Percentiles rank a stretch among this genome's conserved stretches.
These are phyloP conservation scores for Anguilla obscura DNA, from an alignment of 2,797 vertebrate genomes.

Conservation along the genomic window DNA sequence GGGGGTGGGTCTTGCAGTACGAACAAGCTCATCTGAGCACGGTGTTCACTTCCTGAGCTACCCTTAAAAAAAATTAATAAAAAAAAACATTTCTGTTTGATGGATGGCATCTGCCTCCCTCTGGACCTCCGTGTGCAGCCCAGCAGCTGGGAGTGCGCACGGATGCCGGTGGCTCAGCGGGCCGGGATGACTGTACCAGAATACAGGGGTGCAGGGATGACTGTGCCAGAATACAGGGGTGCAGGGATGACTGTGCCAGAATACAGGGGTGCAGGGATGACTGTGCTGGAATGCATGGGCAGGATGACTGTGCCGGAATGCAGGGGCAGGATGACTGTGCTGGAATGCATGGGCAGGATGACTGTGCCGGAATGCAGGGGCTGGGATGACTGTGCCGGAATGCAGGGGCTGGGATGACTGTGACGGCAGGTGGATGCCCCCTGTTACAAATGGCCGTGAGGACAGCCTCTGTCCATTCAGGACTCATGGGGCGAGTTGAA, in stretches of 20 bases:
- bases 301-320: too few species aligned
- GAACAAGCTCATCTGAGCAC: background rate
- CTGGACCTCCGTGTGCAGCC: background rate
- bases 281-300: too few species aligned
- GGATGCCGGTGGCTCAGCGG: background rate
- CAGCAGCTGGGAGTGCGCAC: background rate
- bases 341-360: too few species aligned
- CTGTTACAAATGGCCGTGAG: background rate
- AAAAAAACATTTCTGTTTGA: background rate
- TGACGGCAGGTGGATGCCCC: background rate
- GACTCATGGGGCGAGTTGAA: background rate
- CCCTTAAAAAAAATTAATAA: background rate
- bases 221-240: too few species aligned
- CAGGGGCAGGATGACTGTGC: too few species aligned
- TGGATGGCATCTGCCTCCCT: constrained; percentile 4
- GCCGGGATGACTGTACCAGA: too few species aligned
- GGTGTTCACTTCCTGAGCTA: background rate
- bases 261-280: too few species aligned
- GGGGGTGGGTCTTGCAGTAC: background rate
- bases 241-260: too few species aligned
- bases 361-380: too few species aligned
- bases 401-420: too few species aligned
- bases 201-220: too few species aligned
- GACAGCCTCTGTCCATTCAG: background rate
- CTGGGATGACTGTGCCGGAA: too few species aligned